A percentile compares a stretch with the other conserved stretches of the same genome.
Conservation (phyloP, 2,797 vertebrate species). For the Notolabrus celidotus region DNA sequence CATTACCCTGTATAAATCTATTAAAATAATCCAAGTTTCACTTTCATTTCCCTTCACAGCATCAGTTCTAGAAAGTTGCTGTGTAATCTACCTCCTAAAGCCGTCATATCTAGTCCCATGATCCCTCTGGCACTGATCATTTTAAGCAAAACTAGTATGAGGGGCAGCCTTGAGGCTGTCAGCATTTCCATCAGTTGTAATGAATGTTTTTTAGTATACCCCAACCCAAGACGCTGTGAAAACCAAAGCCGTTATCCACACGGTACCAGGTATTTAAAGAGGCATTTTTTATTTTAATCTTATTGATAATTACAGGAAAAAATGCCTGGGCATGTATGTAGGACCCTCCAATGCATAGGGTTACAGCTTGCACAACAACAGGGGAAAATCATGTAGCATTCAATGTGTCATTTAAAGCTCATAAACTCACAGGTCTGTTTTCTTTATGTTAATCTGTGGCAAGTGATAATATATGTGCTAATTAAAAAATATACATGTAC, state of each 20-base stretch:
- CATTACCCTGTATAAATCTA: background rate
- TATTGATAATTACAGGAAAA: conserved; percentile 31
- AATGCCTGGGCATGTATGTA: conserved; percentile 50
- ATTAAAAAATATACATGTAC: background rate
- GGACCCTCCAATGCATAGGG: conserved; percentile 59
- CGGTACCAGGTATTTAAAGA: too few species aligned
- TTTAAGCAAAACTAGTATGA: too few species aligned
- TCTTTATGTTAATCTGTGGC: background rate
- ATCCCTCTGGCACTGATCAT: too few species aligned
- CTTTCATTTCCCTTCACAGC: background rate
- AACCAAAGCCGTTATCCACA: too few species aligned
- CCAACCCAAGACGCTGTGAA: too few species aligned
- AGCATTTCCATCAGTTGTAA: too few species aligned
- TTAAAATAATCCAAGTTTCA: background rate
- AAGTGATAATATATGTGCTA: background rate
- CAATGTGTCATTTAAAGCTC: conserved; percentile 2
- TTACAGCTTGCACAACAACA: conserved; percentile 50
- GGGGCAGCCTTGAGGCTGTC: too few species aligned
- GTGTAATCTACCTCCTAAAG: too few species aligned
- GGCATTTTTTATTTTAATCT: conserved; percentile 22
- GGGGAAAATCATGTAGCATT: conserved; percentile 22
- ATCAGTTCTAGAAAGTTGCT: background rate
- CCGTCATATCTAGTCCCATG: too few species aligned
- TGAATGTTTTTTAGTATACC: too few species aligned
- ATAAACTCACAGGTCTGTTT: background rate